phyloP scores from a whole-genome alignment of 2,888 invertebrate genomes.

The Dilophus febrilis region DNA sequence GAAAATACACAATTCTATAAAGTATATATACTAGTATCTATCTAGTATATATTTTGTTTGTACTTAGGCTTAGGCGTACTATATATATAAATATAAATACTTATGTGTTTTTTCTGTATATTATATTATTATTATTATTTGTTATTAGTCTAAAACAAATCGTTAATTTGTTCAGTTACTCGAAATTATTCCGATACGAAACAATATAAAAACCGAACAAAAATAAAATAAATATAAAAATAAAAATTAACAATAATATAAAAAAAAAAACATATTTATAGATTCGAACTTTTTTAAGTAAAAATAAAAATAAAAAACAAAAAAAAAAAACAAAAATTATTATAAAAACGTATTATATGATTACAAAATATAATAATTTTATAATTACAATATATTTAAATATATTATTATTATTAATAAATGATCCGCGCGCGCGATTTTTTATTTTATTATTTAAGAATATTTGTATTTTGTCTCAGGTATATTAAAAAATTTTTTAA shows the following conservation, averaged over 20 bases:
- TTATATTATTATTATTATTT: no score
- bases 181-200: conserved; percentile 12
- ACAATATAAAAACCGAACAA: conserved; percentile 6
- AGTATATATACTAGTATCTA: not conserved
- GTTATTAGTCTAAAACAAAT: no score
- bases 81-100: no score
- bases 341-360: not conserved
- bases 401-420: no score
- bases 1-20: not conserved
- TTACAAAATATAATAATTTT: no score
- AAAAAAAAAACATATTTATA: conserved; percentile 5
- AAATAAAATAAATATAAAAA: not conserved
- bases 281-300: not conserved
- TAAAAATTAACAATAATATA: conserved; percentile 2
- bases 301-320: conserved; percentile 1
- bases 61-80: not conserved
- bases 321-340: conserved; percentile 2
- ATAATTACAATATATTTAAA: no score
- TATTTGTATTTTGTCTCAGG: no score
- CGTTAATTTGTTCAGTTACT: conserved; percentile 7
- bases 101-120: no score
- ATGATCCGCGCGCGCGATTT: no score
- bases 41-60: not conserved
- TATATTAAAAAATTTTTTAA: no score
- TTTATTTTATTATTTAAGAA: no score